Base-by-base conservation (phyloP, 2,888 invertebrate genomes). In the Crocallis elinguaria region DNA sequence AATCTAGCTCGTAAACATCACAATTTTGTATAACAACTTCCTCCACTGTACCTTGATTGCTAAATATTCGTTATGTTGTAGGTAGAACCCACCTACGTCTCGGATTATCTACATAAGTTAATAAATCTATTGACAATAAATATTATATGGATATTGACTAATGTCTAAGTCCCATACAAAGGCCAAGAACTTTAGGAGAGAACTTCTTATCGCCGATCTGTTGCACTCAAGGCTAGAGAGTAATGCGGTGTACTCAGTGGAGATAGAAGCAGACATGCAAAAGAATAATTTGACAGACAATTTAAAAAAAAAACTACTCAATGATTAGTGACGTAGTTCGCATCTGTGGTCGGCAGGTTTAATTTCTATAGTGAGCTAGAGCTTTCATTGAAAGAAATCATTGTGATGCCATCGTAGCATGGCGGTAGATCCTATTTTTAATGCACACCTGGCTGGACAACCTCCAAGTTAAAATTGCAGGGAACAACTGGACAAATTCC, bases 201-300 rank as follows among this genome's bases (percentile, higher is more conserved):
- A 51, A 43, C 17, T 27, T 48, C 25, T 62, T 60, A 62, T 63
- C 63, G 36, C 8, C 42, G 27, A 66, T 60, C 62, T 49, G 55
- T 51, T 37, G 49, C 57, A 44, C 38, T 44, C 46, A 54, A 60
- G 57, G 57, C 51, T 44, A 9, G n/a, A 9, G n/a, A 9, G 25
- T 25, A 9, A 25, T 25, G 25, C 25, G 3, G 25, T n/a, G 25
- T 7, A 25, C 25, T 25, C 25, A 23, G n/a, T 25, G n/a, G 25
- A n/a, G 9, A 25, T n/a, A 25, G n/a, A 7, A 23, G n/a, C n/a
- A n/a, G n/a, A n/a, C n/a, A n/a, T n/a, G n/a, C n/a, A n/a, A n/a
- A n/a, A n/a, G n/a, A n/a, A n/a, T n/a, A n/a, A n/a, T n/a, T n/a
- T n/a, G n/a, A n/a, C n/a, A n/a, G n/a, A n/a, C n/a, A n/a, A n/a